Base-by-base conservation (phyloP, 2,888 invertebrate species). In the Nematopogon swammerdamellus region DNA sequence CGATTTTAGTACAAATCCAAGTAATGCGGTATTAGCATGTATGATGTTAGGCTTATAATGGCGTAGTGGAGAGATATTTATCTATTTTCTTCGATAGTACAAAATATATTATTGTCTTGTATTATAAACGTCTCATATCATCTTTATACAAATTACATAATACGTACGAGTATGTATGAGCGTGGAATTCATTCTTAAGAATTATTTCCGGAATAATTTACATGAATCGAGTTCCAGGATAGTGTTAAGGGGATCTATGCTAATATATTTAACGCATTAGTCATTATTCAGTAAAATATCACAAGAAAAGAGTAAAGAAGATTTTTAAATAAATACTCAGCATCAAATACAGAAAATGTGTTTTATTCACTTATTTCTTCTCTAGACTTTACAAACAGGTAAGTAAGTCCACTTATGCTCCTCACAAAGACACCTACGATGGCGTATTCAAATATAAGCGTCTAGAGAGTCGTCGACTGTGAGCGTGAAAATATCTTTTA, bases 141-240 rank as follows among this genome's bases (percentile, higher is more conserved):
- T 25, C 25, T n/a, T n/a, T 25, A 25, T 25, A 25, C 25, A 25
- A n/a, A 25, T 25, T 25, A 25, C 25, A 25, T 25, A 25, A 6
- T 25, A 25, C 8, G 25, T 6, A 6, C n/a, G n/a, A 25, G 3
- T 36, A 14, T 36, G 36, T 14, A 19, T 19, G 11, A 6, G 18
- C n/a, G 18, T 19, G 19, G 59, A 60, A 56, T 63, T 67, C 64
- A 71, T 73, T 73, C 63, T 59, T 59, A 66, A 58, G 65, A 64
- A 67, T 76, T 77, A 70, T 77, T 73, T 64, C 63, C 65, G 63
- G 64, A 72, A 76, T 77, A 77, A 75, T 70, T 74, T 60, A 64
- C 58, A 63, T 54, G 62, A 59, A 68, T 67, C 68, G 65, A 61
- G 60, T 60, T 63, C 55, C 36, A 36, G 36, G 36, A 3, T 36